Conservation (phyloP, 2,113 vertebrate genomes). For the Phrynosoma blainvillii region DNA sequence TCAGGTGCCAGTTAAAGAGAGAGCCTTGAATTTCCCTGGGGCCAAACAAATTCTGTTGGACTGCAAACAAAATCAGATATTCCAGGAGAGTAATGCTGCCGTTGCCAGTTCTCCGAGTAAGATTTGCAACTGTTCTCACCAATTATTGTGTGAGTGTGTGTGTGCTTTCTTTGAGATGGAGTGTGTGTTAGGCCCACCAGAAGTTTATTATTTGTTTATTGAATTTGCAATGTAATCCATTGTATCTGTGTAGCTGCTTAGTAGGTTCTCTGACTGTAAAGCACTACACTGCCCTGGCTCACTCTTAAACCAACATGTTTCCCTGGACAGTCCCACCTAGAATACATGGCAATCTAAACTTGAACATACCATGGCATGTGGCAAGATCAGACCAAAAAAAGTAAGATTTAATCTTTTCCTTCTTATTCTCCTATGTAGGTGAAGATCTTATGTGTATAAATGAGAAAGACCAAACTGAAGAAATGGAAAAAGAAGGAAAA, state of each 20-base stretch:
- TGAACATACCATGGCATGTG: too few species aligned
- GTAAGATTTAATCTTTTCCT: not conserved
- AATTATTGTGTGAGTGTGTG: not conserved
- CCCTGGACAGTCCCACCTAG: too few species aligned
- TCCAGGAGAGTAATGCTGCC: not conserved
- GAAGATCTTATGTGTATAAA: not conserved
- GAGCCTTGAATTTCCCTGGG: not conserved
- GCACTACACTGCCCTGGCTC: too few species aligned
- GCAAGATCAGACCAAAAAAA: not conserved
- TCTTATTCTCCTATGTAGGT: not conserved
- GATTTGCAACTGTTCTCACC: not conserved
- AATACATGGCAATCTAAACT: too few species aligned
- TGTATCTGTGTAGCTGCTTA: too few species aligned
- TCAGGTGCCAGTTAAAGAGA: not conserved
- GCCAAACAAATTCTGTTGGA: not conserved
- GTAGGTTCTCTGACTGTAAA: too few species aligned
- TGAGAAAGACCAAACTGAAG: not conserved
- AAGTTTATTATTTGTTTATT: not conserved
- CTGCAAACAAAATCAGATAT: not conserved
- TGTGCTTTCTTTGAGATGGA: not conserved
- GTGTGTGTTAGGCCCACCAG: not conserved
- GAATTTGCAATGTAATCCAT: too few species aligned
- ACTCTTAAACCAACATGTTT: too few species aligned
- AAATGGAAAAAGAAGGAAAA: not conserved
- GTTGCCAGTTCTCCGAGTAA: not conserved